A percentile compares a stretch with the other conserved stretches of the same genome.
Conservation (phyloP, 2,113 vertebrate species). For the Boulengerochromis microlepis region DNA sequence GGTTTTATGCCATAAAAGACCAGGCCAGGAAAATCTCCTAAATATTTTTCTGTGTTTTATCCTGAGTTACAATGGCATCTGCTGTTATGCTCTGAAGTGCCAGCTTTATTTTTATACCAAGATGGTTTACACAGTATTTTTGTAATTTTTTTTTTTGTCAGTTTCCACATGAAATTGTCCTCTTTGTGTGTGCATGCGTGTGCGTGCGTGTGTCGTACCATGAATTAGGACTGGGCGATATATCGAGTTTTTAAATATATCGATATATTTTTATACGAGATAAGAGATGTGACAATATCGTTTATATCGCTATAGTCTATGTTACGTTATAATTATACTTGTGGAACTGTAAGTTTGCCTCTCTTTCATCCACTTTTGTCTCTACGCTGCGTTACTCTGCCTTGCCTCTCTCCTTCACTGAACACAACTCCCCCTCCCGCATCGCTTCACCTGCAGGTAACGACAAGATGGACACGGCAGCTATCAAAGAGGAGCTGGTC, state of each 20-base stretch:
- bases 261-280: rapidly evolving
- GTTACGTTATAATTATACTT: not conserved
- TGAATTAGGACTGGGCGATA: not conserved
- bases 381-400: not conserved
- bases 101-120: not conserved
- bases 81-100: not conserved
- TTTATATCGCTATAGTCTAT: not conserved
- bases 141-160: not conserved
- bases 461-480: rapidly evolving
- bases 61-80: not conserved
- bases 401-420: not conserved
- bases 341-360: rapidly evolving
- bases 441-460: not conserved
- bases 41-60: not conserved
- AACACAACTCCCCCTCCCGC: rapidly evolving
- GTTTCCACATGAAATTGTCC: not conserved
- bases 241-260: not conserved
- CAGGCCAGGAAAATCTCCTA: not conserved
- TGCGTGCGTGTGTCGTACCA: not conserved
- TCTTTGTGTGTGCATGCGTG: rapidly evolving
- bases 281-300: not conserved
- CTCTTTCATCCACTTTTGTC: not conserved
- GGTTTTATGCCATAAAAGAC: not conserved
- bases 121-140: not conserved
- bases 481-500: not conserved